These are phyloP conservation scores for Corydoras maculifer DNA, from an alignment of 2,113 vertebrate species.

Conservation along the genomic window DNA sequence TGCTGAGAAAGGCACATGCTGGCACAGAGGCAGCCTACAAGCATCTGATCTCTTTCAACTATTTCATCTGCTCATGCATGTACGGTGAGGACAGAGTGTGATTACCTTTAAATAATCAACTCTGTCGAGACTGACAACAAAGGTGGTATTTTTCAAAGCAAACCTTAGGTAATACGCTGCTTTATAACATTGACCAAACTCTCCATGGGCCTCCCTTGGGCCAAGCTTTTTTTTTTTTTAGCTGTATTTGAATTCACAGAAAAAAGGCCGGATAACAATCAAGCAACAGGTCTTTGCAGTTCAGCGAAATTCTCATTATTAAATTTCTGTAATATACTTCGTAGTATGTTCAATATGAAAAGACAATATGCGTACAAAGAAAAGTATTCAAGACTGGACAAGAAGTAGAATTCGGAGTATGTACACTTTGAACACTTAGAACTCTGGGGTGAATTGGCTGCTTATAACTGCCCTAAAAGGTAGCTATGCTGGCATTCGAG, in stretches of 20 bases:
- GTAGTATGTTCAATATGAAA: too few relatives aligned
- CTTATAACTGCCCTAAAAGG: slow-evolving; percentile 56
- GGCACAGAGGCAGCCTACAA: slow-evolving; percentile 46
- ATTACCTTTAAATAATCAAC: slow-evolving; percentile 36
- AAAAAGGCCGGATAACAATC: slow-evolving; percentile 11
- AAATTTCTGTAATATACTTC: slow-evolving; percentile 35
- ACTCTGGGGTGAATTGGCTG: slow-evolving; percentile 48
- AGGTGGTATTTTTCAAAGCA: neutral
- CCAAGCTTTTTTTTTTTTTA: slow-evolving; percentile 21
- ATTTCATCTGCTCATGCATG: slow-evolving; percentile 43
- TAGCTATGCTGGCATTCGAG: slow-evolving; percentile 57
- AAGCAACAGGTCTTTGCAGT: slow-evolving; percentile 43
- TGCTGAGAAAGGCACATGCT: slow-evolving; percentile 33
- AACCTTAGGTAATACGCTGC: neutral
- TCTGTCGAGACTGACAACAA: slow-evolving; percentile 38
- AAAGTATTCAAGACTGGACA: slow-evolving; percentile 25
- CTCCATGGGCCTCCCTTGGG: slow-evolving; percentile 30
- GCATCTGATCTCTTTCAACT: slow-evolving; percentile 36
- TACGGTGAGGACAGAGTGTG: slow-evolving; percentile 28
- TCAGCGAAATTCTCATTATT: slow-evolving; percentile 6
- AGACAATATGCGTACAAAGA: neutral
- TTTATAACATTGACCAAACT: slow-evolving; percentile 18
- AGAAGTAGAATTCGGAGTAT: slow-evolving; percentile 19
- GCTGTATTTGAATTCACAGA: slow-evolving; percentile 17
- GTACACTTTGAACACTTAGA: slow-evolving; percentile 31